Evolutionary conservation across 2,113 vertebrate genomes (phyloP).

Genomic region (Petromus typicus): DNA sequence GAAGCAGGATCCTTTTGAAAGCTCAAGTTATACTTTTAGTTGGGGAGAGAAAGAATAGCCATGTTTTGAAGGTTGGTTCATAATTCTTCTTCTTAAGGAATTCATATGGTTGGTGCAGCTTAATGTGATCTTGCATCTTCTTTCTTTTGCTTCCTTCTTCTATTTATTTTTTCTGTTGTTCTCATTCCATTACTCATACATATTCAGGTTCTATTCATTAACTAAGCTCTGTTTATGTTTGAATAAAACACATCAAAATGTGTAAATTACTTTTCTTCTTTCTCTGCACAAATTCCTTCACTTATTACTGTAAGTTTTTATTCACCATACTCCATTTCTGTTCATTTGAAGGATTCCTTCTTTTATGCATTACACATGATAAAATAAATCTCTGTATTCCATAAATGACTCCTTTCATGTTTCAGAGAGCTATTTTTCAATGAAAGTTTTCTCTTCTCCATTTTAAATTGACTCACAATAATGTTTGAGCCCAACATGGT

Average conservation of each 20-base stretch:
- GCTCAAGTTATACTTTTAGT: not conserved
- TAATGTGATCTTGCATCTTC: not conserved
- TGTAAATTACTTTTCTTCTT: not conserved
- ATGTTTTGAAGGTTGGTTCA: not conserved
- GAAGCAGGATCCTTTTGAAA: not conserved
- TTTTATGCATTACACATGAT: not conserved
- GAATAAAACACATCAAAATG: not conserved
- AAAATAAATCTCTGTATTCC: not conserved
- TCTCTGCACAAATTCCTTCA: not conserved
- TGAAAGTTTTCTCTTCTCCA: not conserved
- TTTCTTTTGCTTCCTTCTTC: not conserved
- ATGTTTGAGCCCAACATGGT: not conserved
- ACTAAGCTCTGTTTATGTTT: not conserved
- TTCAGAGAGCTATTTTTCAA: not conserved
- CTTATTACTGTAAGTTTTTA: not conserved
- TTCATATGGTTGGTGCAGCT: not conserved
- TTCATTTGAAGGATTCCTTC: not conserved
- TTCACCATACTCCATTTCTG: not conserved
- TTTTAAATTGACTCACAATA: not conserved
- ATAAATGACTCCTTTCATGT: not conserved
- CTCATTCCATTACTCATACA: not conserved
- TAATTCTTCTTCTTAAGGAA: not conserved
- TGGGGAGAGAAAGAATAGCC: not conserved
- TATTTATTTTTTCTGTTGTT: not conserved
- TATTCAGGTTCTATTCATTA: not conserved